These are phyloP conservation scores for Struthio camelus DNA, from an alignment of 2,113 vertebrate species.

Conservation along the genomic window DNA sequence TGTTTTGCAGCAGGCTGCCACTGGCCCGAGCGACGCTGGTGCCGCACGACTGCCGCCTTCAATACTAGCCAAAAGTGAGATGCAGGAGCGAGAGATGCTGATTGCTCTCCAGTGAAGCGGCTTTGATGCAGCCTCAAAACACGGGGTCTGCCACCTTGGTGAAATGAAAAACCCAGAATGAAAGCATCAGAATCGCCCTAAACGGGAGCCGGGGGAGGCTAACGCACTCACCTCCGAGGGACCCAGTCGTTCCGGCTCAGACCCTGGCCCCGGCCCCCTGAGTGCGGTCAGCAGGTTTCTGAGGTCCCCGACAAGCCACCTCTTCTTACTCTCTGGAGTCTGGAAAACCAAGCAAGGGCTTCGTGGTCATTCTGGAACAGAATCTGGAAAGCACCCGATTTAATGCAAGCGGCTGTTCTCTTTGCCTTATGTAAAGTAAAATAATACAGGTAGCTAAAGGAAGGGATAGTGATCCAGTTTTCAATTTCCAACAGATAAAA, in stretches of 20 bases:
- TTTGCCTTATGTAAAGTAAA: background rate
- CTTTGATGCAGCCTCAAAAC: background rate
- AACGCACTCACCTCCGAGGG: background rate
- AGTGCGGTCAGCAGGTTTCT: background rate
- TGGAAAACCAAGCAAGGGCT: background rate
- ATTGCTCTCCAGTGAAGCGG: background rate
- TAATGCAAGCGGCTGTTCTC: background rate
- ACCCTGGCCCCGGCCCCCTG: background rate
- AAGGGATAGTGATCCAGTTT: background rate
- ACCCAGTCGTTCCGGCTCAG: accelerated
- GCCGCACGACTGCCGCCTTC: background rate
- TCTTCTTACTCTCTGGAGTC: background rate
- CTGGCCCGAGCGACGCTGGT: background rate
- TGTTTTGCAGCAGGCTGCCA: constrained; percentile 14
- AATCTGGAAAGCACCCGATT: background rate
- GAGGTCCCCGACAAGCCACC: background rate
- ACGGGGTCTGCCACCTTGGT: background rate
- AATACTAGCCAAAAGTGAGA: background rate
- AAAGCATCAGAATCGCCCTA: accelerated
- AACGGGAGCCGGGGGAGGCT: background rate
- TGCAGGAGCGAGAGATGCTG: background rate
- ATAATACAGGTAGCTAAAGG: background rate
- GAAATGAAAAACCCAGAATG: background rate
- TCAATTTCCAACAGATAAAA: background rate
- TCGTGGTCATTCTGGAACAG: background rate